These are phyloP conservation scores for Perognathus longimembris DNA, from an alignment of 2,113 vertebrate genomes.

Conservation along the genomic window DNA sequence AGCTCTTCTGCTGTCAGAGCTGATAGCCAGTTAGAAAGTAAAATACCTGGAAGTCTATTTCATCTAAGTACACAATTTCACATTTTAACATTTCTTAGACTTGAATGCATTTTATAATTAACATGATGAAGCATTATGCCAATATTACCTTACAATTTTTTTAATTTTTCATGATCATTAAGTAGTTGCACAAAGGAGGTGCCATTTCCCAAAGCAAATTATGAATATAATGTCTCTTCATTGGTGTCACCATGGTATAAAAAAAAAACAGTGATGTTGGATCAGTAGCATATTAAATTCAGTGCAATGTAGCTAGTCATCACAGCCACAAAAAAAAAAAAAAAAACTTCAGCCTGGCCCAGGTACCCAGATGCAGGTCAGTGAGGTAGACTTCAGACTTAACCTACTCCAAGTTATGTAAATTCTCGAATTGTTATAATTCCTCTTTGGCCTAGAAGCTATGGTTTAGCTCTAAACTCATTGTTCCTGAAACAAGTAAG, in stretches of 20 bases:
- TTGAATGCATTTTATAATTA: background rate
- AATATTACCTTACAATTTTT: background rate
- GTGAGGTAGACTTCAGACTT: background rate
- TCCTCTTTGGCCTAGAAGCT: background rate
- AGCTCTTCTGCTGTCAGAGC: background rate
- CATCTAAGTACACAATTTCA: background rate
- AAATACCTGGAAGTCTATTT: background rate
- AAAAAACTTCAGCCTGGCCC: background rate
- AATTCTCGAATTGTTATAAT: background rate
- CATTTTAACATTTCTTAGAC: background rate
- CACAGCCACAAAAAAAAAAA: background rate
- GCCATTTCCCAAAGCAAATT: no score
- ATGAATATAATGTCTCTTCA: no score
- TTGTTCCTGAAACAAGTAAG: background rate
- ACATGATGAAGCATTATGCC: background rate
- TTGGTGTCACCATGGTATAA: background rate
- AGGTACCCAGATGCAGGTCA: background rate
- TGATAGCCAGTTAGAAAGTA: background rate
- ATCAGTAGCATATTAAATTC: background rate
- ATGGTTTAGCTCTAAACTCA: background rate
- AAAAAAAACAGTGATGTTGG: background rate
- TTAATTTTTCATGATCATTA: no score
- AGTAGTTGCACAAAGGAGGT: no score
- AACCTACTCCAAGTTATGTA: background rate
- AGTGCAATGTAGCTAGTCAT: background rate